Evolutionary conservation across 2,888 invertebrate species (phyloP).

Genomic region (Aporophyla lueneburgensis): DNA sequence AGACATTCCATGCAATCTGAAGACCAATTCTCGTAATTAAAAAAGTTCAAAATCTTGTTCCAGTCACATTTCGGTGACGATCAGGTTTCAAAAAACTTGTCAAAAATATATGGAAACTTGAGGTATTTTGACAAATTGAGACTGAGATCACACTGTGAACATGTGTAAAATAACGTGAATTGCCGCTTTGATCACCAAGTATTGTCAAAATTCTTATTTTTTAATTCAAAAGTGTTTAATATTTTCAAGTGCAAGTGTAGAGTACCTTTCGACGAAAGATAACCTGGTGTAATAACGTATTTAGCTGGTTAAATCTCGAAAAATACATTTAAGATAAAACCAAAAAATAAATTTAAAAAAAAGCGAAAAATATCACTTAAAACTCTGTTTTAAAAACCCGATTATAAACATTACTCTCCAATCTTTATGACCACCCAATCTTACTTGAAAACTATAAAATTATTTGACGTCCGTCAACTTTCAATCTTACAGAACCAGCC

Average conservation of each 20-base stretch:
- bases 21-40: background rate
- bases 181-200: too few species aligned
- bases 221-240: background rate
- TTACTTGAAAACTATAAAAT: constrained; percentile 59
- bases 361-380: too few species aligned
- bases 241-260: background rate
- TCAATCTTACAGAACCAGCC: constrained; percentile 55
- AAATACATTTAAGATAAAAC: accelerated
- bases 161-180: too few species aligned
- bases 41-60: too few species aligned
- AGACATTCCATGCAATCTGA: background rate
- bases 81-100: too few species aligned
- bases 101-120: too few species aligned
- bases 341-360: too few species aligned
- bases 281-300: background rate
- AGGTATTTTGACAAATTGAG: too few species aligned
- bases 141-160: too few species aligned
- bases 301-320: too few species aligned
- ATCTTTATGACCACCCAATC: constrained; percentile 29
- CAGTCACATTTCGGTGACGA: too few species aligned
- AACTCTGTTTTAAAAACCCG: background rate
- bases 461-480: constrained; percentile 57
- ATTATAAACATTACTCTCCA: background rate
- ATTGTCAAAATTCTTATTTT: too few species aligned
- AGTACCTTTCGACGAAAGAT: background rate